These are phyloP conservation scores for Cynoglossus semilaevis DNA, from an alignment of 2,113 vertebrate genomes.

Conservation along the genomic window DNA sequence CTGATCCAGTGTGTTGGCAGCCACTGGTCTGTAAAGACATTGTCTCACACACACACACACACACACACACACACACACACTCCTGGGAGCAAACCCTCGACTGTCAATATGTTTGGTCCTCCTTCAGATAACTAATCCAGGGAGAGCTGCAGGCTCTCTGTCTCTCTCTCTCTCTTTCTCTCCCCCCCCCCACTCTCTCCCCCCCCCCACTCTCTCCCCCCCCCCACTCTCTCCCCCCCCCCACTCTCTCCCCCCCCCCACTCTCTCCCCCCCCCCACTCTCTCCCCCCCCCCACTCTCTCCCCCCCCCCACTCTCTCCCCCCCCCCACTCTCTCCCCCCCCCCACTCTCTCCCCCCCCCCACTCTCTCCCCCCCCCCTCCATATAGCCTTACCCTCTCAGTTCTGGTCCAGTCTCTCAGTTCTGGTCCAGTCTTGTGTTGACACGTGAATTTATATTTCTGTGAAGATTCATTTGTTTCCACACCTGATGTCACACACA, in stretches of 20 bases:
- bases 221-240: too few relatives aligned
- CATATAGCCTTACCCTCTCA: too few relatives aligned
- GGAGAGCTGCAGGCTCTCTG: slow-evolving; percentile 68
- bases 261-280: too few relatives aligned
- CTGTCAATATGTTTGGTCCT: slow-evolving; percentile 79
- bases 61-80: slow-evolving; percentile 53
- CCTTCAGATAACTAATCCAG: slow-evolving; percentile 74
- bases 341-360: too few relatives aligned
- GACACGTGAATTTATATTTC: slow-evolving; percentile 38
- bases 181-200: slow-evolving; percentile 52
- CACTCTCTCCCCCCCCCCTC: too few relatives aligned
- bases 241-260: too few relatives aligned
- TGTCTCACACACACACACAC: slow-evolving; percentile 32
- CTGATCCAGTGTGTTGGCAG: slow-evolving; percentile 65
- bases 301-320: too few relatives aligned
- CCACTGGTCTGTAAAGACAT: slow-evolving; percentile 58
- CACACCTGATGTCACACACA: too few relatives aligned
- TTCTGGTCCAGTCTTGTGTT: too few relatives aligned
- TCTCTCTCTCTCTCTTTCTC: slow-evolving; percentile 39
- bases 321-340: too few relatives aligned
- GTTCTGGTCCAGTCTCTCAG: too few relatives aligned
- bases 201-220: background rate
- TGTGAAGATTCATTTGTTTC: slow-evolving; percentile 46
- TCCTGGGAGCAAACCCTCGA: slow-evolving; percentile 74
- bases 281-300: too few relatives aligned